phyloP scores from a whole-genome alignment of 1,140 invertebrate genomes.

The Xylocopa sonorina region DNA sequence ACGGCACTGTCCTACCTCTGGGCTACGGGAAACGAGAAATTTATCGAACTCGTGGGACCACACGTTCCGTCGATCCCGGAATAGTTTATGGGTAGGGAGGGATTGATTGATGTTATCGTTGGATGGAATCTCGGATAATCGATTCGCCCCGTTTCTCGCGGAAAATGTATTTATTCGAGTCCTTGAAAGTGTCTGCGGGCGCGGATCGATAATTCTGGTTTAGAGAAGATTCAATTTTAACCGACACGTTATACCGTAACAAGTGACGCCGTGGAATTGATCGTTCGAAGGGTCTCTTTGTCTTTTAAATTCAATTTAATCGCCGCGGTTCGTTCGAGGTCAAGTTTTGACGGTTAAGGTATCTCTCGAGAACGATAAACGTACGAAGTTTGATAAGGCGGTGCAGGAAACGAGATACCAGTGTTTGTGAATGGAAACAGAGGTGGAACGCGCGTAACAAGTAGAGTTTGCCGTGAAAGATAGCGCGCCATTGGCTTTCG shows the following conservation, averaged over 20 bases:
- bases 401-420: not conserved
- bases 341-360: no score
- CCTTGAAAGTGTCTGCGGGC: no score
- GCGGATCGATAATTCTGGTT: no score
- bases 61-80: slow-evolving; percentile 46
- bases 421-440: not conserved
- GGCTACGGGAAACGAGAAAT: slow-evolving; percentile 47
- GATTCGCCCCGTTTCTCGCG: not conserved
- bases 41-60: slow-evolving; percentile 7
- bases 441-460: slow-evolving; percentile 3
- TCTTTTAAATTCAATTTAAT: no score
- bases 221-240: no score
- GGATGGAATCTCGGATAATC: not conserved
- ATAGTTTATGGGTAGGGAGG: slow-evolving; percentile 50
- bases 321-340: no score
- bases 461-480: slow-evolving; percentile 7
- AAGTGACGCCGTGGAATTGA: no score
- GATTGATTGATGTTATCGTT: slow-evolving; percentile 52
- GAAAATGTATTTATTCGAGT: no score
- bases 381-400: not conserved
- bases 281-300: no score
- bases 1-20: slow-evolving; percentile 5
- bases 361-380: no score
- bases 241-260: no score
- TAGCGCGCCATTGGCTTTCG: slow-evolving; percentile 8